phyloP scores from a whole-genome alignment of 2,113 vertebrate species.

The Talpa occidentalis region DNA sequence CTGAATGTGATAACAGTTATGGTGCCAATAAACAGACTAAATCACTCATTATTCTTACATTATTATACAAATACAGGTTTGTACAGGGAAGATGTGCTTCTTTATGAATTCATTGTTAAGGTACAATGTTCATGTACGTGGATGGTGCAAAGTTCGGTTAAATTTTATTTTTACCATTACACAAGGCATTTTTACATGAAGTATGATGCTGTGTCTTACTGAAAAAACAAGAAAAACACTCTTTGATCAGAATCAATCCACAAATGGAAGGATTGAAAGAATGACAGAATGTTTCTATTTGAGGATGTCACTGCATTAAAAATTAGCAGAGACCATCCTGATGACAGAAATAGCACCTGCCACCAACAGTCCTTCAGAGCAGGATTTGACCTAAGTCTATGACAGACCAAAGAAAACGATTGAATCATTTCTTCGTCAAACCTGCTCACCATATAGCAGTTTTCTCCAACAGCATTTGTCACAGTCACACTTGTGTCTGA shows the following conservation, averaged over 20 bases:
- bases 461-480: background rate
- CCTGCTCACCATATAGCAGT: background rate
- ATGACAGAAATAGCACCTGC: constrained; percentile 63
- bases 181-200: constrained; percentile 38
- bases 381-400: background rate
- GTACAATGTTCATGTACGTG: background rate
- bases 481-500: background rate
- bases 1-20: background rate
- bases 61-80: background rate
- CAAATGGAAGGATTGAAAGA: constrained; percentile 10
- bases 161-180: constrained; percentile 47
- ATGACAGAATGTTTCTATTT: constrained; percentile 65
- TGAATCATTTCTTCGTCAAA: background rate
- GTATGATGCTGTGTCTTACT: constrained; percentile 16
- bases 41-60: background rate
- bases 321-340: constrained; percentile 38
- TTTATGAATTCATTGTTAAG: constrained; percentile 32
- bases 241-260: constrained; percentile 46
- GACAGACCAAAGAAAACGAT: background rate
- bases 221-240: constrained; percentile 40
- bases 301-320: constrained; percentile 52
- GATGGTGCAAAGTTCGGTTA: constrained; percentile 15
- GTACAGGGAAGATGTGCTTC: background rate
- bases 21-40: background rate
- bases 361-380: constrained; percentile 4